Evolutionary conservation across 2,888 invertebrate species (phyloP).

Genomic region (Cotesia congregata): DNA sequence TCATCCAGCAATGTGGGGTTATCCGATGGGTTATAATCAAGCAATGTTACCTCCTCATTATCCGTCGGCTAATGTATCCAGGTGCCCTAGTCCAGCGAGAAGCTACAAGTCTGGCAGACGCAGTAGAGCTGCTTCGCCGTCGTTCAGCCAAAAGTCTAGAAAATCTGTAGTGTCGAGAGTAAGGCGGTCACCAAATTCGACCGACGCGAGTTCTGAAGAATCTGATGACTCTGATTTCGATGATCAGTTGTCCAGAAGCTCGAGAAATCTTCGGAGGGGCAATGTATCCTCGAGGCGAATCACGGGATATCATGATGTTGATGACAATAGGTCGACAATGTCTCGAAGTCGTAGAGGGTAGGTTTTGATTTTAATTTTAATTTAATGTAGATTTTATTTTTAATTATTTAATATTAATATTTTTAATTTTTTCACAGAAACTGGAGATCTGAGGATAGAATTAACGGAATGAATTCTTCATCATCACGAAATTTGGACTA

Average conservation of each 20-base stretch:
- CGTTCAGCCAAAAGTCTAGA: slow-evolving; percentile 79
- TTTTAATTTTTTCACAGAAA: slow-evolving; percentile 44
- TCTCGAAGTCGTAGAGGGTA: slow-evolving; percentile 60
- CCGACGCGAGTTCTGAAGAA: slow-evolving; percentile 67
- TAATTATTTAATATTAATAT: not conserved
- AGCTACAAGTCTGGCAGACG: slow-evolving; percentile 63
- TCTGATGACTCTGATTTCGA: slow-evolving; percentile 77
- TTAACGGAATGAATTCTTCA: slow-evolving; percentile 49
- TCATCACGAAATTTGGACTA: slow-evolving; percentile 53
- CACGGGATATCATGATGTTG: slow-evolving; percentile 59
- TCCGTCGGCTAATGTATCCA: slow-evolving; percentile 73
- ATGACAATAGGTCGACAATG: slow-evolving; percentile 50
- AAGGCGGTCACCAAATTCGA: slow-evolving; percentile 63
- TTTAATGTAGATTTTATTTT: not conserved
- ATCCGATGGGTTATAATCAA: slow-evolving; percentile 61
- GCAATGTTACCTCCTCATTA: slow-evolving; percentile 69
- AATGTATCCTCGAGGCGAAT: slow-evolving; percentile 55
- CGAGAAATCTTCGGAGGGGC: slow-evolving; percentile 64
- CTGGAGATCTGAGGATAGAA: slow-evolving; percentile 63
- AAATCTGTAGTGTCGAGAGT: slow-evolving; percentile 77
- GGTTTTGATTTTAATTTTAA: slow-evolving; percentile 45
- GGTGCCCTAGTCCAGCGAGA: slow-evolving; percentile 70
- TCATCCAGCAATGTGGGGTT: slow-evolving; percentile 62
- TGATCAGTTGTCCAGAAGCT: slow-evolving; percentile 65
- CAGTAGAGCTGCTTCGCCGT: slow-evolving; percentile 76